Evolutionary conservation across 2,113 vertebrate genomes (phyloP).

Genomic region (Lamprotornis superbus): DNA sequence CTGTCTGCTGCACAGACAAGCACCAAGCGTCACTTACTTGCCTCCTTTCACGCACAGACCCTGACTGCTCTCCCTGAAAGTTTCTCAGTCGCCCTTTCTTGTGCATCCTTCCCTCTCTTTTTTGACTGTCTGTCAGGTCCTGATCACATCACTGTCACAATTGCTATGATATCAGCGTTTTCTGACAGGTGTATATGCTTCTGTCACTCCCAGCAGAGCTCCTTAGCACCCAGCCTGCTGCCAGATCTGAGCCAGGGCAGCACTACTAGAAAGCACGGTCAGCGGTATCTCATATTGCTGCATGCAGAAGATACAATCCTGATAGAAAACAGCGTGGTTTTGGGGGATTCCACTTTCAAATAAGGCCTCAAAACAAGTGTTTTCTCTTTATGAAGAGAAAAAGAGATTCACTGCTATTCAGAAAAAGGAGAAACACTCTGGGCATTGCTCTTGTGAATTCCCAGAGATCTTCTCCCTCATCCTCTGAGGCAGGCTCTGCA

Average conservation of each 20-base stretch:
- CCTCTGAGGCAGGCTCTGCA: background rate
- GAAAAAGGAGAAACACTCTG: background rate
- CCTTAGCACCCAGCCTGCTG: slow-evolving; percentile 27
- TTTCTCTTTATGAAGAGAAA: background rate
- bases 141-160: slow-evolving; percentile 30
- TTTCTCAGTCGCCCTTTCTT: background rate
- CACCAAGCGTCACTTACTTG: rapidly evolving
- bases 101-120: background rate
- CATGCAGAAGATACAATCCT: background rate
- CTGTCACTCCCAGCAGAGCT: slow-evolving; percentile 17
- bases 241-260: background rate
- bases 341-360: background rate
- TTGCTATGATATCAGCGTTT: slow-evolving; percentile 1
- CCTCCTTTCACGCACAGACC: background rate
- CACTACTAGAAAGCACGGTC: background rate
- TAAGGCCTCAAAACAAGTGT: background rate
- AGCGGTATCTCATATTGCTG: background rate
- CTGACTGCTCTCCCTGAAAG: background rate
- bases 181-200: slow-evolving; percentile 17
- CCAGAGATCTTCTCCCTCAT: background rate
- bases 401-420: background rate
- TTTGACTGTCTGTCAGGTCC: slow-evolving; percentile 13
- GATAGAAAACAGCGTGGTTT: background rate
- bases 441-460: background rate
- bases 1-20: background rate